Evolutionary conservation across 1,140 invertebrate species (phyloP).

Genomic region (Papilio polyxenes): DNA sequence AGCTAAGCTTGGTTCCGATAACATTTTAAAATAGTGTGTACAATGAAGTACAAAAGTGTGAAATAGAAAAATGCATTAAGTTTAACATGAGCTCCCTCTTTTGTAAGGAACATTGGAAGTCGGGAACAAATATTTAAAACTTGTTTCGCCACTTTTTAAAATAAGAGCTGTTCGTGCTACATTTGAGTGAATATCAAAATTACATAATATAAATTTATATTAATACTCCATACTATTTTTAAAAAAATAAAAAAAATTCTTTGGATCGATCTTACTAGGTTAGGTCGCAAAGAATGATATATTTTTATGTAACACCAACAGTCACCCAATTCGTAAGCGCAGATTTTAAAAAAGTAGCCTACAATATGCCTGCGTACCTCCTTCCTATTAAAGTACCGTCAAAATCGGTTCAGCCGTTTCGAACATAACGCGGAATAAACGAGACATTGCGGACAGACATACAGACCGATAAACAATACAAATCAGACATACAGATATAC

Average conservation of each 20-base stretch:
- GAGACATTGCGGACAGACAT: too few relatives aligned
- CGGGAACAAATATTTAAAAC: background rate
- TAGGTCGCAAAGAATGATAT: too few relatives aligned
- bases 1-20: too few relatives aligned
- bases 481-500: too few relatives aligned
- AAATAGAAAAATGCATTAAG: conserved; percentile 21
- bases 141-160: background rate
- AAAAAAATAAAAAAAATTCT: background rate
- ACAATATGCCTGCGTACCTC: too few relatives aligned
- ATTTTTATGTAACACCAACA: background rate
- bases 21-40: background rate
- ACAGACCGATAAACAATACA: too few relatives aligned
- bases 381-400: background rate
- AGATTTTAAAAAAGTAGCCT: too few relatives aligned
- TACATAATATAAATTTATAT: too few relatives aligned
- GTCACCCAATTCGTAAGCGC: too few relatives aligned
- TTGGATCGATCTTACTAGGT: background rate
- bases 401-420: background rate
- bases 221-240: too few relatives aligned
- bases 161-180: background rate
- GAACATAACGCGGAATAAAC: too few relatives aligned
- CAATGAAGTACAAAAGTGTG: background rate
- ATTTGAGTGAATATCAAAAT: background rate
- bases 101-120: background rate
- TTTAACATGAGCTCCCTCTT: background rate